A percentile compares a stretch with the other conserved stretches of the same genome.
Conservation (phyloP, 2,888 invertebrate species). For the Nesidiocoris tenuis region DNA sequence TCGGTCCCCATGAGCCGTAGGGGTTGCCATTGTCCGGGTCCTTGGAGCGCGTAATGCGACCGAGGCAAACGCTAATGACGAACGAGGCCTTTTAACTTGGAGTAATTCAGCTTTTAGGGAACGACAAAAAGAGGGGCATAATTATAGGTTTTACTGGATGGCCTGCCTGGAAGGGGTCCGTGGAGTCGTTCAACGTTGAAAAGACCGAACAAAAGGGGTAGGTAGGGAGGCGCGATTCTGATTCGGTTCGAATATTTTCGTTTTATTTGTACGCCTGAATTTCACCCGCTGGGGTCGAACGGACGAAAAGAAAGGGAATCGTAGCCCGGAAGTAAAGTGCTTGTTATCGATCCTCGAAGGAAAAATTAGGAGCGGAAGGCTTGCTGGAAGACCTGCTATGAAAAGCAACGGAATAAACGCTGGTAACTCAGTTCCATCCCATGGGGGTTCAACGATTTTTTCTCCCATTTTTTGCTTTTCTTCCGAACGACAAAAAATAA, state of each 20-base stretch:
- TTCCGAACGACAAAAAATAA: too few species aligned
- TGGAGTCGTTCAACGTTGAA: not conserved
- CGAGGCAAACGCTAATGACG: slow-evolving; percentile 26
- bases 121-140: slow-evolving; percentile 27
- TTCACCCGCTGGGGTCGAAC: too few species aligned
- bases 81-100: slow-evolving; percentile 17
- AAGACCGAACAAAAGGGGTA: slow-evolving; percentile 9
- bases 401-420: too few species aligned
- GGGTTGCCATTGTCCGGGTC: slow-evolving; percentile 11
- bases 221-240: not conserved
- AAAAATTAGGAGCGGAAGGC: too few species aligned
- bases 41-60: slow-evolving; percentile 12
- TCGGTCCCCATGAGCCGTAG: not conserved
- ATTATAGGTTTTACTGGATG: slow-evolving; percentile 27
- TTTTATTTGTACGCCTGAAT: not conserved
- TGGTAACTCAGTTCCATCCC: too few species aligned
- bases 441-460: too few species aligned
- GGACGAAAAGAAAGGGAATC: too few species aligned
- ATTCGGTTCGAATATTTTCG: slow-evolving; percentile 1
- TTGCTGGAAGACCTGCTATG: too few species aligned
- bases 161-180: not conserved
- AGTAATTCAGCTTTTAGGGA: slow-evolving; percentile 39
- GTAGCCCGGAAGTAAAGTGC: too few species aligned
- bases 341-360: too few species aligned
- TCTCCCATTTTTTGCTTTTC: too few species aligned